Conservation (phyloP, 2,797 vertebrate species). For the Melanotaenia maccullochi region DNA sequence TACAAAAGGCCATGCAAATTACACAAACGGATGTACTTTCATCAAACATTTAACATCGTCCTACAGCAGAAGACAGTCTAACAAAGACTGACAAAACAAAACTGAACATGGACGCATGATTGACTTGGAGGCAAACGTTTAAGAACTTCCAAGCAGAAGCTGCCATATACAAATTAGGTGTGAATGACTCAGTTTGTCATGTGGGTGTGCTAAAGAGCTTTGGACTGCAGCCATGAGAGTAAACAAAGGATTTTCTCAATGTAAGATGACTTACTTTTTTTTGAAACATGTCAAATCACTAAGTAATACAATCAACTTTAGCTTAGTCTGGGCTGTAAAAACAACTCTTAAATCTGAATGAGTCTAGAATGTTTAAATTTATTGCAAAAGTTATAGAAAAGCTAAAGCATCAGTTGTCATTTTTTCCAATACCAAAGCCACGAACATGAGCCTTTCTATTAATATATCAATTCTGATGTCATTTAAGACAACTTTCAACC, state of each 20-base stretch:
- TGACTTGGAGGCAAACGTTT: constrained; percentile 34
- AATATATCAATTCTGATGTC: not conserved
- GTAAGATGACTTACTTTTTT: constrained; percentile 7
- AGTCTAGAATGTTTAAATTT: not conserved
- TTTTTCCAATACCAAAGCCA: not conserved
- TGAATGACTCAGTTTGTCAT: constrained; percentile 38
- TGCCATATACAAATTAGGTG: constrained; percentile 56
- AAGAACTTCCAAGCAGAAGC: constrained; percentile 66
- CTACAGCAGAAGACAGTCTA: constrained; percentile 40
- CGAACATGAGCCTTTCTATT: not conserved
- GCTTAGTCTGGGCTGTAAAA: not conserved
- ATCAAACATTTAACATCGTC: constrained; percentile 35
- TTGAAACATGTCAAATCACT: constrained; percentile 3
- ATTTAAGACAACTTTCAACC: not conserved
- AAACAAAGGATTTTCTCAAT: constrained; percentile 42
- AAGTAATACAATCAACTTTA: constrained; percentile 9
- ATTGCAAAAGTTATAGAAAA: constrained; percentile 4
- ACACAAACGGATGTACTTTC: constrained; percentile 23
- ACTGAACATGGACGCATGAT: constrained; percentile 5
- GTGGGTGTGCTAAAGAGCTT: constrained; percentile 29
- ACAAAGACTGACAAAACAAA: constrained; percentile 37
- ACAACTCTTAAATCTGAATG: not conserved
- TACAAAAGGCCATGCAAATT: constrained; percentile 43
- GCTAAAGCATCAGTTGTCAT: not conserved
- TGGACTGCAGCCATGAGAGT: constrained; percentile 54